A percentile compares a stretch with the other conserved stretches of the same genome.
Evolutionary conservation across 1,140 invertebrate genomes (phyloP).

Genomic region (Sesamia nonagrioides): DNA sequence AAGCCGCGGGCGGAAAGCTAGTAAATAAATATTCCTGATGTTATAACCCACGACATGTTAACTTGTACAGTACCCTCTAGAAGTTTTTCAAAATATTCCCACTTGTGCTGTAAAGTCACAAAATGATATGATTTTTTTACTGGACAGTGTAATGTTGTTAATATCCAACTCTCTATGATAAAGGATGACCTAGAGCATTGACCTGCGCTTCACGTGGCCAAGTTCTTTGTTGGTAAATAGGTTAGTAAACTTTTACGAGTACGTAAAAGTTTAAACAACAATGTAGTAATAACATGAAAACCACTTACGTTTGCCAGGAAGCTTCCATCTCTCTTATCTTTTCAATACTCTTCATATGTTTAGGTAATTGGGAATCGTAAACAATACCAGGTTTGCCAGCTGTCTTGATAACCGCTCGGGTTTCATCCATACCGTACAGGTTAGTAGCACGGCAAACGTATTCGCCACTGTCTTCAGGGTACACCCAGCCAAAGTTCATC

Average conservation of each 20-base stretch:
- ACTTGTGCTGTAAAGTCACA: no score
- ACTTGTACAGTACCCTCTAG: no score
- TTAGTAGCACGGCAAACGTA: constrained; percentile 97
- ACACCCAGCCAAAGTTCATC: constrained; percentile 98
- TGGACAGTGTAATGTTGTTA: no score
- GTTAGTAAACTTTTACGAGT: neutral
- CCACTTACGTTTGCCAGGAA: constrained; percentile 94
- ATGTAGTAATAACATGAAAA: neutral
- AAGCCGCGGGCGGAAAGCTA: no score
- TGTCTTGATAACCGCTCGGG: constrained; percentile 93
- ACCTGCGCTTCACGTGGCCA: no score
- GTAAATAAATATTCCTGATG: no score
- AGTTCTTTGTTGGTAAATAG: neutral
- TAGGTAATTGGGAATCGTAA: constrained; percentile 97
- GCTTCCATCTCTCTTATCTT: constrained; percentile 99
- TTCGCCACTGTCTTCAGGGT: constrained; percentile 96
- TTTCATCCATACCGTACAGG: constrained; percentile 96
- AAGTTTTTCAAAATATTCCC: no score
- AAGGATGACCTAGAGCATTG: no score
- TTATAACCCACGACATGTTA: no score
- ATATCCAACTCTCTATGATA: no score
- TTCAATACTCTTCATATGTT: constrained; percentile 98
- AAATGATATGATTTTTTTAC: no score
- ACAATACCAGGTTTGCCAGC: constrained; percentile 96
- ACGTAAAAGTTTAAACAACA: no score